These are phyloP conservation scores for Elymnias hypermnestra DNA, from an alignment of 1,140 invertebrate species.

Conservation along the genomic window DNA sequence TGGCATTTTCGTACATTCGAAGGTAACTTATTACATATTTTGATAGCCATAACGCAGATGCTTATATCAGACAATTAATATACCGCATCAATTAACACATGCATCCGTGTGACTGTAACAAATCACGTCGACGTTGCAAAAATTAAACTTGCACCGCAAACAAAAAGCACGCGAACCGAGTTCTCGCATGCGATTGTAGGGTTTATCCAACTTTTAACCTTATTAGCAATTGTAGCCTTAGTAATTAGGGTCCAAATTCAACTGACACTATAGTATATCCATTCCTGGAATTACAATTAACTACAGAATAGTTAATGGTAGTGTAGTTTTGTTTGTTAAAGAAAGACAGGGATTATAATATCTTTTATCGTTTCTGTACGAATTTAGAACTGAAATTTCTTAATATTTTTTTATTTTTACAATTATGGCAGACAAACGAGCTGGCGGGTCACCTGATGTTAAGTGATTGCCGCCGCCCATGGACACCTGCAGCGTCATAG, in stretches of 20 bases:
- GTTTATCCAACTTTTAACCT: neutral
- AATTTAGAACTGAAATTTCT: too few relatives aligned
- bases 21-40: too few relatives aligned
- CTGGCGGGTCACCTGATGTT: too few relatives aligned
- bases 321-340: slow-evolving; percentile 2
- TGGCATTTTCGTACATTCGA: too few relatives aligned
- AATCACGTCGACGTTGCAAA: neutral
- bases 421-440: too few relatives aligned
- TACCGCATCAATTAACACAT: neutral
- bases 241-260: neutral
- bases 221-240: neutral
- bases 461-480: too few relatives aligned
- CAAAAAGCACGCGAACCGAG: slow-evolving; percentile 3
- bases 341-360: too few relatives aligned
- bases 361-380: too few relatives aligned
- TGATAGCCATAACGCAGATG: too few relatives aligned
- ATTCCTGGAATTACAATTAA: slow-evolving; percentile 2
- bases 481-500: too few relatives aligned
- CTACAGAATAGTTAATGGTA: neutral
- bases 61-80: too few relatives aligned
- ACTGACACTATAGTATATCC: neutral
- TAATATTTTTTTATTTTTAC: too few relatives aligned
- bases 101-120: neutral
- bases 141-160: slow-evolving; percentile 8
- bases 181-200: slow-evolving; percentile 1